Conservation (phyloP, 2,113 vertebrate genomes). For the Monarcha castaneiventris region DNA sequence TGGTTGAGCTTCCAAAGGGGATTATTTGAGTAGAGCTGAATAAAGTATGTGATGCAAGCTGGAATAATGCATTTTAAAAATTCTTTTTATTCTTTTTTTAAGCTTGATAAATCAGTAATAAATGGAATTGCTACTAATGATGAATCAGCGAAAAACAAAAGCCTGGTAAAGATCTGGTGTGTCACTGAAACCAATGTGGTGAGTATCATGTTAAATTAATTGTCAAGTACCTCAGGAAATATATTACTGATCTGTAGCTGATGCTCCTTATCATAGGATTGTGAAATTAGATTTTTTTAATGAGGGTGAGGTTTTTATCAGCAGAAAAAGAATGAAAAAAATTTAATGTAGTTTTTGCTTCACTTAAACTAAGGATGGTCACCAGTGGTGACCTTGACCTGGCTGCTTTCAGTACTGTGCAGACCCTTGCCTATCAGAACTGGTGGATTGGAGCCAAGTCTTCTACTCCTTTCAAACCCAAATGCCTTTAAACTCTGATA, state of each 20-base stretch:
- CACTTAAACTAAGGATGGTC: background rate
- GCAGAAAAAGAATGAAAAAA: background rate
- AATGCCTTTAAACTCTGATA: background rate
- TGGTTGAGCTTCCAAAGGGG: background rate
- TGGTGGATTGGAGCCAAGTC: background rate
- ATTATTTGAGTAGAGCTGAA: background rate
- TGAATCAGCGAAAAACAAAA: conserved; percentile 83
- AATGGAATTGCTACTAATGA: conserved; percentile 82
- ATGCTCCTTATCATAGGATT: background rate
- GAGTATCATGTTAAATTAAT: conserved; percentile 51
- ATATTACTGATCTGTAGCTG: background rate
- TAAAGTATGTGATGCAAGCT: background rate
- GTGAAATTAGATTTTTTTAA: background rate
- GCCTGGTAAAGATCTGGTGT: conserved; percentile 89
- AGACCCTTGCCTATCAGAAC: background rate
- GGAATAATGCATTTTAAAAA: background rate
- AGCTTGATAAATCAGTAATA: conserved; percentile 93
- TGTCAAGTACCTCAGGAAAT: background rate
- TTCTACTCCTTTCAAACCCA: background rate
- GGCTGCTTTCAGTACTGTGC: background rate
- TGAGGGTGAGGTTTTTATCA: background rate
- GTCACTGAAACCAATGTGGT: conserved; percentile 76
- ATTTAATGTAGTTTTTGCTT: background rate
- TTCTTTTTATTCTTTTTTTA: background rate
- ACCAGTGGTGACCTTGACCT: background rate